Conservation (phyloP, 23 tunicate species). For the Styela clava region DNA sequence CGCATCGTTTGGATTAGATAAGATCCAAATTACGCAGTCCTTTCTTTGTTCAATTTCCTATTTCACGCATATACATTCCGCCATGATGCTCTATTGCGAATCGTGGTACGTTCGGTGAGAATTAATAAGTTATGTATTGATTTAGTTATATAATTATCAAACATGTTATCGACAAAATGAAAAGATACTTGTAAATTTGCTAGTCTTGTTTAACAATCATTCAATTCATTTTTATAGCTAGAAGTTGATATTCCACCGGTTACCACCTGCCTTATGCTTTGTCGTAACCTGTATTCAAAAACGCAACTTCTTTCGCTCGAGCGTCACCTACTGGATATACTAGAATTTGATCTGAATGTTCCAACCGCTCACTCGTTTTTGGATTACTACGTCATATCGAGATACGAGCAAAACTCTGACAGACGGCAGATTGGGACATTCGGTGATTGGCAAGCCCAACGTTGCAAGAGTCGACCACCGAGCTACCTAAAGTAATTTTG, state of each 20-base stretch:
- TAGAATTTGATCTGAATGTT: constrained; percentile 19
- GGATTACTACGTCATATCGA: constrained; percentile 26
- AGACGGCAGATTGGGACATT: not conserved
- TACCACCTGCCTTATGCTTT: constrained; percentile 21
- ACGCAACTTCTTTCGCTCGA: constrained; percentile 21
- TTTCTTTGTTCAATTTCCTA: no score
- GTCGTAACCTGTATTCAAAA: constrained; percentile 17
- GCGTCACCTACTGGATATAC: constrained; percentile 1
- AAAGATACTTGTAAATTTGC: no score
- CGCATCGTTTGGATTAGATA: no score
- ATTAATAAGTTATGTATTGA: no score
- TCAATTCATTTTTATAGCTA: constrained; percentile 17
- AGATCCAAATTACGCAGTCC: no score
- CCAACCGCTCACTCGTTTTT: constrained; percentile 25
- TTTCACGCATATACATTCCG: no score
- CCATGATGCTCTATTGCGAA: no score
- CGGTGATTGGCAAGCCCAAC: not conserved
- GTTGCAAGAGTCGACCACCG: not conserved
- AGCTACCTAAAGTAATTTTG: not conserved
- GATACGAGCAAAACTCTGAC: constrained; percentile 4
- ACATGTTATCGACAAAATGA: no score
- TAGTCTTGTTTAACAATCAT: no score
- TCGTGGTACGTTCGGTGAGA: no score
- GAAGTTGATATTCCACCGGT: constrained; percentile 26
- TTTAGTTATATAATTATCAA: no score